Base-by-base conservation (phyloP, 53 echinoderm and acorn worm genomes). In the Echinometra lucunter region DNA sequence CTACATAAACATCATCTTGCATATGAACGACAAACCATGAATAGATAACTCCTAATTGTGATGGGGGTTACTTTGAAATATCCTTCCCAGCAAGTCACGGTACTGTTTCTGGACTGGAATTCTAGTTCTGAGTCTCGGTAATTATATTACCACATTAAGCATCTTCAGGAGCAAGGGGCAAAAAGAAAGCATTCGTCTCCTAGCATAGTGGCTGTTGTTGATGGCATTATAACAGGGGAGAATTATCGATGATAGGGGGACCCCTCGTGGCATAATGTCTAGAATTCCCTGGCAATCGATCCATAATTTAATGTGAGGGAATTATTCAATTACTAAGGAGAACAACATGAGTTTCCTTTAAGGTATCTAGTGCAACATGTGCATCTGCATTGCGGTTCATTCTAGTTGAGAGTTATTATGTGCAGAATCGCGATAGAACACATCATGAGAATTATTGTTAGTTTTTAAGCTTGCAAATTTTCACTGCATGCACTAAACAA, bases 171-270 rank as follows among this genome's bases (percentile, higher is more conserved):
- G 81, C 6, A 81, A 81, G 25, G 8, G 81, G 44, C 38, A 81
- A 72, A 72, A 32, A 70, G 23, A 81, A 42, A 21, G 81, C 28
- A 1, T 49, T n/a, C 47, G 0, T 49, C 45, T 28, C 4, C 53
- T 9, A n/a, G 35, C 49, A 49, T 18, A 78, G 78, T 78, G 78
- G 37, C 85, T 85, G 38, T 81, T 19, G 4, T 81, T 85, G 28
- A 85, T 85, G 45, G 2, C 85, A 85, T 85, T 85, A 85, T 27
- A 17, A n/a, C 5, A 44, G 45, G 28, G 15, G 28, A 34, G 37
- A 57, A 89, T 58, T 37, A 89, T 89, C 34, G 89, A 37, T 89
- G 21, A 89, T 89, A n/a, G 23, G 88, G 57, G 88, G 88, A 88
- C 13, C 57, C 58, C 89, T 60, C 37, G 21, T 89, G 89, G 60